Conservation (phyloP, 2,888 invertebrate genomes). For the Melipona bicolor region DNA sequence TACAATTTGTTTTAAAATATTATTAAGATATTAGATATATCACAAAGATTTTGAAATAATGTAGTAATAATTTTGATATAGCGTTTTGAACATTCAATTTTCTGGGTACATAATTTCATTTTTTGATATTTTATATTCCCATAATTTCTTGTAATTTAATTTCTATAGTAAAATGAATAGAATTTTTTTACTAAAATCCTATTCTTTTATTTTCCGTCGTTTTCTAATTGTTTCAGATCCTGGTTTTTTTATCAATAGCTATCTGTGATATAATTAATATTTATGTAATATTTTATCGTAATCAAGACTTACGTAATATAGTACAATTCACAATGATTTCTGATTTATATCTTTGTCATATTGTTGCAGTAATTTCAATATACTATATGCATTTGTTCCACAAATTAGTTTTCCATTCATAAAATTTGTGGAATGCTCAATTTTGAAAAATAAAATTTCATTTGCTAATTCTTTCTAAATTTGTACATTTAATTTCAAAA, state of each 20-base stretch:
- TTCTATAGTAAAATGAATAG: background rate
- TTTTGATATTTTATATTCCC: background rate
- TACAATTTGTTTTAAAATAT: background rate
- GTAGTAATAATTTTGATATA: background rate
- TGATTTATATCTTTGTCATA: background rate
- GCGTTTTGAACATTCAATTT: background rate
- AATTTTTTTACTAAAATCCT: background rate
- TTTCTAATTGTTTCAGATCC: background rate
- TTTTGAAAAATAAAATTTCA: background rate
- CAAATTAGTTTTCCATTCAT: background rate
- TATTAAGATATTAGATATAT: background rate
- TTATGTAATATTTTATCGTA: background rate
- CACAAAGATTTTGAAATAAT: background rate
- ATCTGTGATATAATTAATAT: background rate
- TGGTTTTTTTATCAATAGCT: background rate
- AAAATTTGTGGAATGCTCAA: background rate
- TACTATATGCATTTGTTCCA: background rate
- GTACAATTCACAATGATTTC: background rate
- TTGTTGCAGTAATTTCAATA: background rate
- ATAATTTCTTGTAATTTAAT: background rate
- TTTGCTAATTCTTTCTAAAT: background rate
- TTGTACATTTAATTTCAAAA: background rate
- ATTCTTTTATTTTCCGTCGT: background rate
- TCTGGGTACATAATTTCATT: background rate
- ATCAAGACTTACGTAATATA: background rate